Evolutionary conservation across 1,140 invertebrate genomes (phyloP), one percentile per base, ranked within the genome.

Genomic region (Leptinotarsa lineolata): DNA sequence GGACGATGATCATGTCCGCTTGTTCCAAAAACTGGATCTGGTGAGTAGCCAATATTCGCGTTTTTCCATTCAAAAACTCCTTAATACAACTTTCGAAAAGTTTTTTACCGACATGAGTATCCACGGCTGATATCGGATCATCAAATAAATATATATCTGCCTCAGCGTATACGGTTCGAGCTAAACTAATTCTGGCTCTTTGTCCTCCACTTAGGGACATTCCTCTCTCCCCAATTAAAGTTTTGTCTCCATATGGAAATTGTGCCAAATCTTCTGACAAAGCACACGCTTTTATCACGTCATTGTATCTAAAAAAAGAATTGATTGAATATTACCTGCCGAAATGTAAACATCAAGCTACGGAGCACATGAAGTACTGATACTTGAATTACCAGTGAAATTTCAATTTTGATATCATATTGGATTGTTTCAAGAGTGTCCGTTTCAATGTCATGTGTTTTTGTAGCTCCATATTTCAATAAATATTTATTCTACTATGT

Each of bases 71-170:
- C 74, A 85, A 81, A 76, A 80, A 88, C 81, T 74, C 83, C 76
- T 78, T 84, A 75, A 93, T 88, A 73, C 91, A 92, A 65, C 91
- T 88, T 54, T 92, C 88, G 70, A 93, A 92, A 20, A 93, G 82
- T 74, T 91, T 90, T 63, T 90, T 90, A 3, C 91, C 91, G 0
- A 93, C 92, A 58, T 92, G 90, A 0, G 91, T 88, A 75, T 93
- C 92, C 2, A 93, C 92, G 1, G 94, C 94, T 66, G 92, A 93
- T 2, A 95, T 84, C 2, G 94, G 93, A 83, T 96, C 94, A 78
- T 96, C 94, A 18, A 96, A 82, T 1, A 96, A 82, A 78, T 94
- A 95, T 54, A 95, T 89, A 78, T 95, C 94, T 0, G 92, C 90
- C 78, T 94, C 82, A 73, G 89, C 85, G 71, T 91, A 91, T 3